Evolutionary conservation across 2,113 vertebrate species (phyloP).

Genomic region (Catharus fuscescens): DNA sequence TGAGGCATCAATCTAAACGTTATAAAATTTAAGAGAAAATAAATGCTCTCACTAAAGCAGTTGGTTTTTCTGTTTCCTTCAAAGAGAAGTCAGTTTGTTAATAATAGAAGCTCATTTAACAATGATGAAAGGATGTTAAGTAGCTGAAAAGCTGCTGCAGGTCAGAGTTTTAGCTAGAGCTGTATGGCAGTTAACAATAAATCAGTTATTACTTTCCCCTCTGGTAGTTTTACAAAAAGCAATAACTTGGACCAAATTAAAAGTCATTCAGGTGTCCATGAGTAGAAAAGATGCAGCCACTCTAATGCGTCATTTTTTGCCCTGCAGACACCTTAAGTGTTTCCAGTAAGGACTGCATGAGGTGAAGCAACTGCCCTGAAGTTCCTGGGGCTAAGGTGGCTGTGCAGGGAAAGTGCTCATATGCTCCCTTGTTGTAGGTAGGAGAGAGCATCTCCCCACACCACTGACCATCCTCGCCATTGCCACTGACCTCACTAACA

Average conservation of each 20-base stretch:
- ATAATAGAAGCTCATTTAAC: neutral
- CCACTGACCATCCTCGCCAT: neutral
- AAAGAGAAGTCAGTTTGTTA: neutral
- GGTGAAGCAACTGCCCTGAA: neutral
- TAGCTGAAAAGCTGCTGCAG: neutral
- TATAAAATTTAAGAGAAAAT: neutral
- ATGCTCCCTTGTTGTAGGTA: neutral
- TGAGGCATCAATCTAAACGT: neutral
- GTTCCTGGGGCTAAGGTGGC: neutral
- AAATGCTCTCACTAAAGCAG: neutral
- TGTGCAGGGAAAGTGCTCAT: neutral
- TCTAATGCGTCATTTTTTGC: neutral
- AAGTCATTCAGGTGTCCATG: neutral
- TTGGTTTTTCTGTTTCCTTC: neutral
- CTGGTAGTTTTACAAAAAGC: neutral
- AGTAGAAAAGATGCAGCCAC: neutral
- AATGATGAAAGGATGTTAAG: neutral
- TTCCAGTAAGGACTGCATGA: neutral
- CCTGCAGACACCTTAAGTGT: neutral
- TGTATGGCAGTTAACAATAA: neutral
- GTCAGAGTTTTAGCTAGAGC: neutral
- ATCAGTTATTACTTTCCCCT: conserved; percentile 3
- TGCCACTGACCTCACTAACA: neutral
- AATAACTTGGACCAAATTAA: conserved; percentile 5
- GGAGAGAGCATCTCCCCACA: neutral